These are phyloP conservation scores for Phasia obesa DNA, from an alignment of 2,888 invertebrate species.

Conservation along the genomic window DNA sequence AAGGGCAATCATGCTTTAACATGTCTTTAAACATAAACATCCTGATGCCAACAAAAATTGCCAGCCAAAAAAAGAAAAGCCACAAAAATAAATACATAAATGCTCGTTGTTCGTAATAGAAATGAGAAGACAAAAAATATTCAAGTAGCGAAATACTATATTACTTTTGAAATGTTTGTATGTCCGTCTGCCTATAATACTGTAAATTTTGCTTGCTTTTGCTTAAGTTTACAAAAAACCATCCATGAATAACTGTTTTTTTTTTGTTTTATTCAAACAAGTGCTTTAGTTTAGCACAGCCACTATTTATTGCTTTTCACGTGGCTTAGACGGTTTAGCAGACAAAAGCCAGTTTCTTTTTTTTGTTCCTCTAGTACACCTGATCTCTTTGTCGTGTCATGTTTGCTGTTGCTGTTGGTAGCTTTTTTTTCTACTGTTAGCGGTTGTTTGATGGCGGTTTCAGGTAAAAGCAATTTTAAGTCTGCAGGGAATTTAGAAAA, in stretches of 20 bases:
- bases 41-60: constrained; percentile 57
- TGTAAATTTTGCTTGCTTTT: constrained; percentile 19
- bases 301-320: constrained; percentile 42
- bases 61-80: constrained; percentile 24
- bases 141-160: constrained; percentile 62
- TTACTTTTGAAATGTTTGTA: constrained; percentile 33
- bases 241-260: constrained; percentile 57
- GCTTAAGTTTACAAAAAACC: constrained; percentile 15
- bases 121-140: constrained; percentile 29
- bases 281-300: constrained; percentile 65
- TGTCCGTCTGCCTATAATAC: neutral
- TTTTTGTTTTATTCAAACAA: constrained; percentile 52
- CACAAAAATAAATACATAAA: constrained; percentile 21
- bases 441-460: constrained; percentile 68
- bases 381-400: constrained; percentile 69
- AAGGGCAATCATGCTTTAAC: constrained; percentile 68
- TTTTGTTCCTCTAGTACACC: constrained; percentile 57
- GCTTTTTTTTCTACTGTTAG: constrained; percentile 36
- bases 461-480: constrained; percentile 64
- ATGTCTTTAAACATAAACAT: constrained; percentile 67
- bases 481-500: constrained; percentile 67
- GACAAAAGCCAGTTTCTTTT: constrained; percentile 44
- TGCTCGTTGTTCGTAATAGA: constrained; percentile 11
- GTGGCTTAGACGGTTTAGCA: constrained; percentile 43
- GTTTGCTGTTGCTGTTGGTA: constrained; percentile 30